Evolutionary conservation across 2,113 vertebrate species (phyloP), one percentile per base, ranked within the genome.

Genomic region (Haemorhous mexicanus): DNA sequence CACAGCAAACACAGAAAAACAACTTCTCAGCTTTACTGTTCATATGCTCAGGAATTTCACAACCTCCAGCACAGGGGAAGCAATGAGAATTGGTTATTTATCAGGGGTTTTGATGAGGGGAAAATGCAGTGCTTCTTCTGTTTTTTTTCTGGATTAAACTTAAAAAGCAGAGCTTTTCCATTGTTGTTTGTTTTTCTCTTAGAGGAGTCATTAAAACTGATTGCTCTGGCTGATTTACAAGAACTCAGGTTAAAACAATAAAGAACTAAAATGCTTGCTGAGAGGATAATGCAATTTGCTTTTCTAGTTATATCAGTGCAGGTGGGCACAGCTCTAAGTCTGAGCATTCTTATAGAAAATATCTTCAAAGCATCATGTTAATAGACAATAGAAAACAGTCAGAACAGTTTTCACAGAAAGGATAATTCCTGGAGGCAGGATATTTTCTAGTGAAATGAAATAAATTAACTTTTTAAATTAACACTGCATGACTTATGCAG

Each of bases 191-290:
- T 93, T 95, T 94, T 95, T 61, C 70, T 92, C 33, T 92, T 91
- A 66, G 68, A 84, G 56, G 43, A 90, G 32, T 82, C 94, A 96
- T 94, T 95, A 87, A 92, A 91, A 90, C 86, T 88, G 94, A 96
- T 96, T 89, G 73, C 62, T 93, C 72, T 88, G 93, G 56, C 88
- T 95, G 94, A 96, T 96, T 94, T 94, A 94, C 86, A 95, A 81
- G 78, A 94, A 87, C 49, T 77, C 78, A 91, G 90, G 89, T 93
- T 96, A 91, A 95, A 96, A 95, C 75, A 96, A 95, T 94, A 92
- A 95, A 86, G 68, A 81, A 64, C 56, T 81, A 94, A 93, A 91
- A 93, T 88, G 53, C 87, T 95, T 93, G 95, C 87, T 91, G 89
- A 92, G 92, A 95, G 24, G 76, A 83, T 94, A 97, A 96, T 88